phyloP scores from a whole-genome alignment of 2,797 vertebrate genomes.

The Sebastes melanostomus region DNA sequence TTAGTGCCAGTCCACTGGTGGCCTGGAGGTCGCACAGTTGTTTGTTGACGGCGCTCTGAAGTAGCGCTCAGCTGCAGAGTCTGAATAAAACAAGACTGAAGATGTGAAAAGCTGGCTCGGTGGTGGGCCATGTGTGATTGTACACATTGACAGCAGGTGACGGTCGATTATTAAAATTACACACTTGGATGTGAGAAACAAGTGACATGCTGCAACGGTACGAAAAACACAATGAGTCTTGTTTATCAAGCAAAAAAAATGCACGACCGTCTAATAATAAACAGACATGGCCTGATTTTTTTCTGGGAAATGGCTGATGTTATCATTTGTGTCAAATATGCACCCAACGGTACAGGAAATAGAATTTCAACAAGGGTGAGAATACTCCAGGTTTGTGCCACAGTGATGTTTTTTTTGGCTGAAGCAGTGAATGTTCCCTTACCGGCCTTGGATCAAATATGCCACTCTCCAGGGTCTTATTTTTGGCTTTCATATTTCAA shows the following conservation, averaged over 20 bases:
- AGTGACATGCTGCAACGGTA: slow-evolving; percentile 34
- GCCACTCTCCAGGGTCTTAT: neutral
- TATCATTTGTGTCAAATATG: slow-evolving; percentile 70
- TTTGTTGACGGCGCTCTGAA: slow-evolving; percentile 58
- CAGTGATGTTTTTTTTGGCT: slow-evolving; percentile 7
- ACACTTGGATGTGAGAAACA: slow-evolving; percentile 47
- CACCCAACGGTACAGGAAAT: slow-evolving; percentile 64
- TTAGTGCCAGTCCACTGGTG: slow-evolving; percentile 73
- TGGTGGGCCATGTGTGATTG: slow-evolving; percentile 39
- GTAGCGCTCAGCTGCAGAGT: slow-evolving; percentile 54
- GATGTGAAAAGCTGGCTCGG: slow-evolving; percentile 41
- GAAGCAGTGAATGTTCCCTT: slow-evolving; percentile 4
- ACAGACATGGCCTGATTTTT: slow-evolving; percentile 49
- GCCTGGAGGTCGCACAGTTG: slow-evolving; percentile 63
- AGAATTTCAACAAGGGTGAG: slow-evolving; percentile 57
- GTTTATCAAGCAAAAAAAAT: slow-evolving; percentile 52
- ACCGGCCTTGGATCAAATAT: slow-evolving; percentile 35
- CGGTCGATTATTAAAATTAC: slow-evolving; percentile 69
- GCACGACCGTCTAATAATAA: slow-evolving; percentile 62
- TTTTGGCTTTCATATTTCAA: slow-evolving; percentile 12
- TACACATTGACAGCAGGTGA: slow-evolving; percentile 69
- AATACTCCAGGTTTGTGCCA: slow-evolving; percentile 33
- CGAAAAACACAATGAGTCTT: slow-evolving; percentile 34
- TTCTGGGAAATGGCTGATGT: slow-evolving; percentile 63
- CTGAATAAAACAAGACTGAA: slow-evolving; percentile 33